Conservation (phyloP, 2,888 invertebrate genomes). For the Parascotia fuliginaria region DNA sequence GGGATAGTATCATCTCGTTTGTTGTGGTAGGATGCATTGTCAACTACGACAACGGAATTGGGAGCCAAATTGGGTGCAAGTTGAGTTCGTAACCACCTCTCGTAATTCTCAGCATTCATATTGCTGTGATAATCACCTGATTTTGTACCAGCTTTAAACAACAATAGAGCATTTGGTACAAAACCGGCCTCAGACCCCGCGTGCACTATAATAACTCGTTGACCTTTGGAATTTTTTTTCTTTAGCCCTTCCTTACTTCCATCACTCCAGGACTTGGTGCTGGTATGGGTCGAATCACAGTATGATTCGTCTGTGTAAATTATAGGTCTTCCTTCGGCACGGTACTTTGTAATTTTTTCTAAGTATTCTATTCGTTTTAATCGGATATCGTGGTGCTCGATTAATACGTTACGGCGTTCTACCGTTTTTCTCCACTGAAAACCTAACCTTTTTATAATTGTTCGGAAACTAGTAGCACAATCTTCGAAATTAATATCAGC, state of each 20-base stretch:
- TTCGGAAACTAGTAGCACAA: background rate
- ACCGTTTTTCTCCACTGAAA: background rate
- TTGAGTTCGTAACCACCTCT: too few species aligned
- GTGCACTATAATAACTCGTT: conserved; percentile 17
- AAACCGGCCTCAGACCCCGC: too few species aligned
- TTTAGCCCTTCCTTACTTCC: conserved; percentile 1
- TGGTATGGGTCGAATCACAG: background rate
- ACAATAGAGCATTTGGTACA: too few species aligned
- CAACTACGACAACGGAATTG: conserved; percentile 6
- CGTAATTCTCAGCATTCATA: too few species aligned
- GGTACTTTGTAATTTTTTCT: too few species aligned
- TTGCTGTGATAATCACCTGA: too few species aligned
- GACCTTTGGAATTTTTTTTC: conserved; percentile 19
- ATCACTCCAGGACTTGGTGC: background rate
- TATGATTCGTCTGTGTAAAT: conserved; percentile 12
- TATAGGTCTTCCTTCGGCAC: conserved; percentile 1
- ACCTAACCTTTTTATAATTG: background rate
- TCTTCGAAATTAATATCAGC: background rate
- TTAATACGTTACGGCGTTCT: background rate
- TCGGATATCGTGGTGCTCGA: background rate
- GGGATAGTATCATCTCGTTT: conserved; percentile 4
- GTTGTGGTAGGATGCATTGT: conserved; percentile 7
- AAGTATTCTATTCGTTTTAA: too few species aligned
- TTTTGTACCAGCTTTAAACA: too few species aligned
- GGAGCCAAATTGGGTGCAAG: too few species aligned